Evolutionary conservation across 1,140 invertebrate genomes (phyloP).

Genomic region (Parapsyche elsis): DNA sequence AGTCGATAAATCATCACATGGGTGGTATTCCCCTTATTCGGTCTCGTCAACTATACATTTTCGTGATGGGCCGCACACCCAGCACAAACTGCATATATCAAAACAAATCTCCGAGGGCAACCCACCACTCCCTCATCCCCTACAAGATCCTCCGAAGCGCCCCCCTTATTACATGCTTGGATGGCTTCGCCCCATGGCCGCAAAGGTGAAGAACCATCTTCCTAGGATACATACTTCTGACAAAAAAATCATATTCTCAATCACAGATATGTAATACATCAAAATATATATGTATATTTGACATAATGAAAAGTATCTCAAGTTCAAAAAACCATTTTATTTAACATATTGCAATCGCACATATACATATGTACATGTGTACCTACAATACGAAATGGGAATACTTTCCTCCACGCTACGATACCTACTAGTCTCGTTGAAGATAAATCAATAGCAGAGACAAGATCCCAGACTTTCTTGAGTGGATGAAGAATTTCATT

Average conservation of each 20-base stretch:
- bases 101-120: constrained; percentile 43
- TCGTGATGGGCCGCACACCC: constrained; percentile 31
- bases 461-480: constrained; percentile 34
- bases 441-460: constrained; percentile 41
- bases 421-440: too few relatives aligned
- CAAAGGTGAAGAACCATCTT: constrained; percentile 18
- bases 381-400: too few relatives aligned
- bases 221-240: not conserved
- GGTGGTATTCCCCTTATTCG: constrained; percentile 13
- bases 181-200: constrained; percentile 38
- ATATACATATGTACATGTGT: not conserved
- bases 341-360: too few relatives aligned
- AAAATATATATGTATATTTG: too few relatives aligned
- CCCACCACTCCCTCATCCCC: not conserved
- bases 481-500: constrained; percentile 45
- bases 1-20: constrained; percentile 42
- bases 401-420: too few relatives aligned
- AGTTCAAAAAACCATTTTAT: too few relatives aligned
- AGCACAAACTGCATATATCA: constrained; percentile 36
- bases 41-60: constrained; percentile 37
- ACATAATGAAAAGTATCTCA: too few relatives aligned
- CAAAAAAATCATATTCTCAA: not conserved
- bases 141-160: not conserved
- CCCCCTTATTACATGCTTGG: constrained; percentile 42
- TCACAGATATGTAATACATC: too few relatives aligned